Percentiles rank a stretch among this genome's conserved stretches.
Evolutionary conservation across 2,888 invertebrate species (phyloP).

Genomic region (Pammene aurita): DNA sequence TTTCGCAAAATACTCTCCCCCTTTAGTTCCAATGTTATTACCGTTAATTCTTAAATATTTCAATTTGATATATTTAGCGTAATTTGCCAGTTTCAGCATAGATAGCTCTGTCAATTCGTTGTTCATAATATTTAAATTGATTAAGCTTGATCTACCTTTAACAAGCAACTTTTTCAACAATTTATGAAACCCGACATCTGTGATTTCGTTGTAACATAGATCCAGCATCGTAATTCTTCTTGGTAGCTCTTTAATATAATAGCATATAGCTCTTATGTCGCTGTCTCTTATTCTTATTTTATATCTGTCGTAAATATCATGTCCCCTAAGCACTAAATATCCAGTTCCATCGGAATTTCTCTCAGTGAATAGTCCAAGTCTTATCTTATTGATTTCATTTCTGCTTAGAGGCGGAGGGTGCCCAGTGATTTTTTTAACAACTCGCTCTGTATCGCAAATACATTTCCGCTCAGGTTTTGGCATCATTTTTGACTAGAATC

Average conservation of each 20-base stretch:
- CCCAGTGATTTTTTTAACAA: conserved; percentile 62
- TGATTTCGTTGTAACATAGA: conserved; percentile 83
- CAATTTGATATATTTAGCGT: conserved; percentile 69
- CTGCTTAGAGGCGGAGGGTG: conserved; percentile 48
- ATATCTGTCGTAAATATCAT: conserved; percentile 73
- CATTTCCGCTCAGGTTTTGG: conserved; percentile 52
- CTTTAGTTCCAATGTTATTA: conserved; percentile 82
- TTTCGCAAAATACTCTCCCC: conserved; percentile 77
- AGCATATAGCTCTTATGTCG: conserved; percentile 78
- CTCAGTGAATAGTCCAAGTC: conserved; percentile 72
- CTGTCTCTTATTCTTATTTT: conserved; percentile 70
- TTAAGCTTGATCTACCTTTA: conserved; percentile 73
- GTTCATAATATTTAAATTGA: conserved; percentile 82
- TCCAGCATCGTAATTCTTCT: conserved; percentile 77
- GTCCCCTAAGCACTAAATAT: conserved; percentile 78
- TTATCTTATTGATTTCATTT: conserved; percentile 62
- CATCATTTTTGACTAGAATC: conserved; percentile 8
- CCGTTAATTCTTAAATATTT: conserved; percentile 82
- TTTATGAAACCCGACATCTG: conserved; percentile 75
- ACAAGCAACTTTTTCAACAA: conserved; percentile 70
- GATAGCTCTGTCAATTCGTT: conserved; percentile 79
- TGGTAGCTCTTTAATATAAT: conserved; percentile 71
- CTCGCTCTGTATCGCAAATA: conserved; percentile 58
- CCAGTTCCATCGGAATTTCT: conserved; percentile 82
- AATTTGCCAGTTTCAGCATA: conserved; percentile 62